phyloP scores from a whole-genome alignment of 2,888 invertebrate genomes.

The Ceraclea dissimilis region DNA sequence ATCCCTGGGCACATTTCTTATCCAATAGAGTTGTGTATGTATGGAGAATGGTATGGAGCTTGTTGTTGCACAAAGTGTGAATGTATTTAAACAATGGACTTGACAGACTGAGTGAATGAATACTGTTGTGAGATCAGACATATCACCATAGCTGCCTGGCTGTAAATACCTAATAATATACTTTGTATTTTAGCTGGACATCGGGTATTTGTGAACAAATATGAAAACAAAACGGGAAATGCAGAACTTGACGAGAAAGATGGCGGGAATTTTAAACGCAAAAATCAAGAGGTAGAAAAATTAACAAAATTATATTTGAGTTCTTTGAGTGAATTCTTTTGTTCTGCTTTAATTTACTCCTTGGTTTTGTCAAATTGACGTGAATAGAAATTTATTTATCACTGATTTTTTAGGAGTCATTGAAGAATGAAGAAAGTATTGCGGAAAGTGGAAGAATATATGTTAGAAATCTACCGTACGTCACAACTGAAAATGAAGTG shows the following conservation, averaged over 20 bases:
- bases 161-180: no score
- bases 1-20: no score
- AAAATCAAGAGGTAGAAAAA: conserved; percentile 36
- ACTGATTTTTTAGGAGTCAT: conserved; percentile 39
- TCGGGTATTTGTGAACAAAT: conserved; percentile 40
- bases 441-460: conserved; percentile 90
- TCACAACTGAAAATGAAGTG: conserved; percentile 78
- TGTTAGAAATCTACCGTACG: conserved; percentile 84
- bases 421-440: conserved; percentile 69
- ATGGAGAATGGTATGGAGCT: no score
- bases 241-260: conserved; percentile 36
- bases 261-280: conserved; percentile 30
- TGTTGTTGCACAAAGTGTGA: no score
- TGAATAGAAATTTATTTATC: no score
- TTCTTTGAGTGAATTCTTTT: not conserved
- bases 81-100: no score
- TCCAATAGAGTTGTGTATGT: no score
- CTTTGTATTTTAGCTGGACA: conserved; percentile 46
- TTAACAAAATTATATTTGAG: not conserved
- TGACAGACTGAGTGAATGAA: no score
- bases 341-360: no score
- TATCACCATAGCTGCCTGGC: no score
- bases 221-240: conserved; percentile 39
- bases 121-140: no score
- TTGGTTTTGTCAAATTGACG: no score